Conservation (phyloP, 2,797 vertebrate genomes). For the Xenentodon cancila region DNA sequence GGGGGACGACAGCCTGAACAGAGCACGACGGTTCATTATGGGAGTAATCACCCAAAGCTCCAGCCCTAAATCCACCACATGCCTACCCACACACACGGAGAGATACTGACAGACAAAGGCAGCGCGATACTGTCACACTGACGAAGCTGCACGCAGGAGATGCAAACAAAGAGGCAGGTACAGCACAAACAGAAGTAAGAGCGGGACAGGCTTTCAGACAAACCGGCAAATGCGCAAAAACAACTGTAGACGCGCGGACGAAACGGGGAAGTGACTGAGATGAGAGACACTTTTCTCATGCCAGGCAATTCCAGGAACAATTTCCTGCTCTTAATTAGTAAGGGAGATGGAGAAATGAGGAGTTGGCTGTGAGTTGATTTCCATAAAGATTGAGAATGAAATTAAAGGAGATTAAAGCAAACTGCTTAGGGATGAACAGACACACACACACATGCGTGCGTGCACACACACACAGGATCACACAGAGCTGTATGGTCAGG, state of each 20-base stretch:
- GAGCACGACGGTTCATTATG: conserved; percentile 78
- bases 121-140: conserved; percentile 35
- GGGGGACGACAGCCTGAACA: conserved; percentile 67
- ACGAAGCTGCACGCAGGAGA: conserved; percentile 31
- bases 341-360: conserved; percentile 68
- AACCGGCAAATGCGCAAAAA: conserved; percentile 20
- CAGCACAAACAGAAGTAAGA: conserved; percentile 6
- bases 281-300: conserved; percentile 48
- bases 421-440: conserved; percentile 61
- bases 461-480: conserved; percentile 6
- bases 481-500: conserved; percentile 23
- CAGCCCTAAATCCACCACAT: conserved; percentile 73
- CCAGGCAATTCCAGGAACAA: conserved; percentile 66
- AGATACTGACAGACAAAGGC: conserved; percentile 37
- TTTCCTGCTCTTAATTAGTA: conserved; percentile 75
- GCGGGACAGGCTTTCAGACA: neutral
- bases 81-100: conserved; percentile 57
- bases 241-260: conserved; percentile 31
- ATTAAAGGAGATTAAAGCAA: conserved; percentile 76
- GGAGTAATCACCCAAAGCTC: conserved; percentile 77
- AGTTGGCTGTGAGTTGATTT: conserved; percentile 71
- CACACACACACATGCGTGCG: conserved; percentile 22
- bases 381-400: conserved; percentile 79
- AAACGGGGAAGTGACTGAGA: conserved; percentile 43
- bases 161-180: conserved; percentile 26